A percentile compares a stretch with the other conserved stretches of the same genome.
Evolutionary conservation across 2,888 invertebrate species (phyloP).

Genomic region (Gari tellinella): DNA sequence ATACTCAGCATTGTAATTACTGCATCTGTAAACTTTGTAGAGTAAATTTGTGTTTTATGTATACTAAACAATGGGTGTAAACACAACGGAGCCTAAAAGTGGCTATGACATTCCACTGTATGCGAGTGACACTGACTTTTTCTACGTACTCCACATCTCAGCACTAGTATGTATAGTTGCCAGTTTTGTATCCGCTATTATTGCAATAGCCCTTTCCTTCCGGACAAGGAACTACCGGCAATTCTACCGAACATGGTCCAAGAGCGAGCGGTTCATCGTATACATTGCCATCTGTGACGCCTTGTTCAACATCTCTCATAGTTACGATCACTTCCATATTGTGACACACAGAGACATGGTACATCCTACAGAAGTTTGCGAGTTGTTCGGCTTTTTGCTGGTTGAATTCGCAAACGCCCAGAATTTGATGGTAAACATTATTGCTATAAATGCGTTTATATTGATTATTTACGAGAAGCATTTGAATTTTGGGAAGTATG

Average conservation of each 20-base stretch:
- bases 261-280: slow-evolving; percentile 64
- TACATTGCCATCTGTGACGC: slow-evolving; percentile 63
- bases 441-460: slow-evolving; percentile 62
- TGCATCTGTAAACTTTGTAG: too few relatives aligned
- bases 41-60: too few relatives aligned
- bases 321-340: slow-evolving; percentile 61
- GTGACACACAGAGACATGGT: slow-evolving; percentile 53
- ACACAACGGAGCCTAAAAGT: not conserved
- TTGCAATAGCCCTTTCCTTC: slow-evolving; percentile 45
- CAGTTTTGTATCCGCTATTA: slow-evolving; percentile 44
- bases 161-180: slow-evolving; percentile 48
- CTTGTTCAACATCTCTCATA: slow-evolving; percentile 59
- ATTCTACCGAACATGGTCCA: slow-evolving; percentile 51
- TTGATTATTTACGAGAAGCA: slow-evolving; percentile 58
- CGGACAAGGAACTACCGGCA: slow-evolving; percentile 5
- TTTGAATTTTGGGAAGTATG: slow-evolving; percentile 53
- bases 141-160: slow-evolving; percentile 52
- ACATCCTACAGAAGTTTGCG: slow-evolving; percentile 53
- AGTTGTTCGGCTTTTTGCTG: slow-evolving; percentile 62
- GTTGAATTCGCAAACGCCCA: slow-evolving; percentile 61
- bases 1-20: too few relatives aligned
- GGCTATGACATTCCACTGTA: slow-evolving; percentile 58
- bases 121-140: slow-evolving; percentile 48
- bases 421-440: slow-evolving; percentile 63
- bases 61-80: too few relatives aligned